Conservation (phyloP, 2,797 vertebrate genomes). For the Urophycis tenuis region DNA sequence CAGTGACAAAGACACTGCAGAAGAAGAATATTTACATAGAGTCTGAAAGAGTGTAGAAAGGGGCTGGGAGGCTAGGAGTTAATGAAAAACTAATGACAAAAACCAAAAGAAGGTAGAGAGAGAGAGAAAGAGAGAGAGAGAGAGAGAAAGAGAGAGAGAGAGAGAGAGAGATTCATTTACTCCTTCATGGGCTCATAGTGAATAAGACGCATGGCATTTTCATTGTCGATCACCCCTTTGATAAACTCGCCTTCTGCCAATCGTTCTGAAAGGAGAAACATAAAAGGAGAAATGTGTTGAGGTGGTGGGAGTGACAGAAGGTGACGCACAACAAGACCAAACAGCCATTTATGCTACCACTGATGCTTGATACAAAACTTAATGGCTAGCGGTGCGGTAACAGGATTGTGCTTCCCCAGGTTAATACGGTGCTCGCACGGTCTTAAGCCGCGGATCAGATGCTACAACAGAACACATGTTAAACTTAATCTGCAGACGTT, state of each 20-base stretch:
- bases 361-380: slow-evolving; percentile 22
- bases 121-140: slow-evolving; percentile 3
- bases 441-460: slow-evolving; percentile 47
- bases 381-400: slow-evolving; percentile 37
- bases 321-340: background rate
- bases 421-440: slow-evolving; percentile 44
- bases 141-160: slow-evolving; percentile 9
- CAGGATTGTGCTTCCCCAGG: slow-evolving; percentile 32
- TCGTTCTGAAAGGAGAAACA: slow-evolving; percentile 56
- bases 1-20: slow-evolving; percentile 35
- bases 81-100: background rate
- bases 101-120: slow-evolving; percentile 10
- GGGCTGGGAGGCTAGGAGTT: background rate
- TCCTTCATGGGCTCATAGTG: slow-evolving; percentile 66
- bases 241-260: slow-evolving; percentile 77
- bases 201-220: slow-evolving; percentile 74
- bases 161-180: slow-evolving; percentile 26
- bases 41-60: background rate
- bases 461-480: slow-evolving; percentile 12
- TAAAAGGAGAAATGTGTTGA: slow-evolving; percentile 19
- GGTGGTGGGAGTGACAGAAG: background rate
- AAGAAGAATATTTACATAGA: slow-evolving; percentile 53
- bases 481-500: slow-evolving; percentile 40
- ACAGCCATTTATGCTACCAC: background rate
- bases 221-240: slow-evolving; percentile 71